Conservation (phyloP, 2,113 vertebrate species). For the Reinhardtius hippoglossoides region DNA sequence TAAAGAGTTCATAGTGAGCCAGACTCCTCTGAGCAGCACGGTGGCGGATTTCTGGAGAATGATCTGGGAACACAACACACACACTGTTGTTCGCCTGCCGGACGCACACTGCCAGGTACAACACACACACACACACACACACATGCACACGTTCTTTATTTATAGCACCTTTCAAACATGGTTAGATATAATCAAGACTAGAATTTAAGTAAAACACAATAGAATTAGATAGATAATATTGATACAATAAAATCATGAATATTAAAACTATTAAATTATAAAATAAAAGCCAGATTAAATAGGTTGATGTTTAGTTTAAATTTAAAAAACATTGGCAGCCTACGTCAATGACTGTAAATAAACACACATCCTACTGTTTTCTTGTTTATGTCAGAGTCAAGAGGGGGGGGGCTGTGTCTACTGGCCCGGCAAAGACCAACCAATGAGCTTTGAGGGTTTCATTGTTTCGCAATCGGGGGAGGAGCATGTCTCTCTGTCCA, state of each 20-base stretch:
- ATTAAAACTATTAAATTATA: too few relatives aligned
- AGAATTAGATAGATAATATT: too few relatives aligned
- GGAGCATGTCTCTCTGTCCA: constrained; percentile 88
- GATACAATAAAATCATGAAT: too few relatives aligned
- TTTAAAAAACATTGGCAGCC: too few relatives aligned
- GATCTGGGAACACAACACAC: constrained; percentile 95
- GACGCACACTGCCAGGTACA: constrained; percentile 88
- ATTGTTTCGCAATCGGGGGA: constrained; percentile 89
- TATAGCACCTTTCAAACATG: too few relatives aligned
- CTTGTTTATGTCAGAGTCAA: constrained; percentile 66
- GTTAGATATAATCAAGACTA: too few relatives aligned
- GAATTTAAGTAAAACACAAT: neutral
- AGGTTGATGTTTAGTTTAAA: too few relatives aligned
- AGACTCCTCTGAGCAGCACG: constrained; percentile 92
- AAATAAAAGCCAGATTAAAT: too few relatives aligned
- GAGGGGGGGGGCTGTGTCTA: constrained; percentile 87
- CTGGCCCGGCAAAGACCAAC: constrained; percentile 94
- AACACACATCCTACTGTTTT: neutral
- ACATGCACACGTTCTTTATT: too few relatives aligned
- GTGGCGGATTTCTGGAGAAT: constrained; percentile 97
- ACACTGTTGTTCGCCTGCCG: constrained; percentile 89
- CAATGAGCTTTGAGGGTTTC: constrained; percentile 93
- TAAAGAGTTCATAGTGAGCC: constrained; percentile 93
- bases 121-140: neutral
- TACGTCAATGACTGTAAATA: neutral